Evolutionary conservation across 2,888 invertebrate species (phyloP).

Genomic region (Chrysopilus asiliformis): DNA sequence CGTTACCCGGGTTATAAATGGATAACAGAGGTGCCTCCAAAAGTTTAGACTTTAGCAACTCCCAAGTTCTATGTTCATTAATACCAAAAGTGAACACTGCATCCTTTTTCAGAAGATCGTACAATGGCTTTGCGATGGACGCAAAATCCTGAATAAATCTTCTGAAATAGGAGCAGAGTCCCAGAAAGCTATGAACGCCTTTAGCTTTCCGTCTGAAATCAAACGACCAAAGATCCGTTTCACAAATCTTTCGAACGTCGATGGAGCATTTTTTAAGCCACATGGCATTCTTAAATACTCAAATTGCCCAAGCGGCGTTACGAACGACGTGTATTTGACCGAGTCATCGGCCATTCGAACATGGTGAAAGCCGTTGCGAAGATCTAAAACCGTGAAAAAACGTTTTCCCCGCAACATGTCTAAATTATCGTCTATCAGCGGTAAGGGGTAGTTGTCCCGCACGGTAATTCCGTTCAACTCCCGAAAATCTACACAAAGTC

Average conservation of each 20-base stretch:
- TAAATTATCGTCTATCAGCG: constrained; percentile 14
- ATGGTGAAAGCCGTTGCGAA: constrained; percentile 16
- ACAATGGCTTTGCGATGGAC: constrained; percentile 20
- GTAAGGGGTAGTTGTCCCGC: constrained; percentile 14
- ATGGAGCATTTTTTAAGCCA: constrained; percentile 12
- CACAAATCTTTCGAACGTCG: constrained; percentile 15
- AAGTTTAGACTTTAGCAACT: constrained; percentile 10
- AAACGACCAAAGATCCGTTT: constrained; percentile 13
- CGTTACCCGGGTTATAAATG: constrained; percentile 18
- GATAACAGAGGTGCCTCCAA: constrained; percentile 17
- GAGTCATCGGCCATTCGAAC: constrained; percentile 13
- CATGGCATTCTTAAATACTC: constrained; percentile 13
- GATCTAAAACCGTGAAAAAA: constrained; percentile 13
- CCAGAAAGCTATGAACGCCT: constrained; percentile 15
- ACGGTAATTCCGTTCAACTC: constrained; percentile 7
- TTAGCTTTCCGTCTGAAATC: constrained; percentile 13
- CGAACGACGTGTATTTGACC: constrained; percentile 16
- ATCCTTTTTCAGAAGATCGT: constrained; percentile 13
- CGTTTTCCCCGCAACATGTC: constrained; percentile 11
- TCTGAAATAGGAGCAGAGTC: no score
- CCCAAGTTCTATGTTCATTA: constrained; percentile 2
- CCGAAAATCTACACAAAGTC: constrained; percentile 10
- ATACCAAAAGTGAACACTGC: constrained; percentile 6
- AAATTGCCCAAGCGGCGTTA: constrained; percentile 14
- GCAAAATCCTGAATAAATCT: constrained; percentile 13